phyloP scores from a whole-genome alignment of 2,888 invertebrate genomes.

The Eumerus sabulonum region DNA sequence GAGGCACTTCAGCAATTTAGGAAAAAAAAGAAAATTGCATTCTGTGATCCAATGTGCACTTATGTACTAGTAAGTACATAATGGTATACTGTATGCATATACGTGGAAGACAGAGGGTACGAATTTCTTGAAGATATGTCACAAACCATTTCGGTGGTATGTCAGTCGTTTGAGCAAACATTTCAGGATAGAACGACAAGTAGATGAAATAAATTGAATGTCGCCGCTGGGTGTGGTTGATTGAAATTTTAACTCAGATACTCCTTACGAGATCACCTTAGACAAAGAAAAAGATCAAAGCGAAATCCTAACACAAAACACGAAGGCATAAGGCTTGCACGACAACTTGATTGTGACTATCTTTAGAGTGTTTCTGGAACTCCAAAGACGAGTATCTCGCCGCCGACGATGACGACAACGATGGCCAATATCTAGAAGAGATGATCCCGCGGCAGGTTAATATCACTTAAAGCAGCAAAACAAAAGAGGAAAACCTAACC shows the following conservation, averaged over 20 bases:
- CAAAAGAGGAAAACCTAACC: constrained; percentile 30
- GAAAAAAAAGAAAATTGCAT: no score
- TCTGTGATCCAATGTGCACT: no score
- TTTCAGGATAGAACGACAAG: neutral
- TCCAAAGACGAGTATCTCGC: constrained; percentile 46
- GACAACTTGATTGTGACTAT: constrained; percentile 2
- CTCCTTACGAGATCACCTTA: no score
- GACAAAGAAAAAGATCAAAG: constrained; percentile 28
- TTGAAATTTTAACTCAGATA: no score
- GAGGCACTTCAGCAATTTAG: no score
- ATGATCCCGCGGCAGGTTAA: constrained; percentile 65
- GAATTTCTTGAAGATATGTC: no score
- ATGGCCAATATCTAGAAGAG: constrained; percentile 23
- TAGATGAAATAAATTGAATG: constrained; percentile 3
- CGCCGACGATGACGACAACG: neutral
- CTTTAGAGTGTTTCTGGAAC: constrained; percentile 54
- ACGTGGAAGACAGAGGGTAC: no score
- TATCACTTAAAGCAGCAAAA: constrained; percentile 53
- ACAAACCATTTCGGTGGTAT: no score
- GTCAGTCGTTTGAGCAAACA: no score
- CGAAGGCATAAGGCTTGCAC: constrained; percentile 9
- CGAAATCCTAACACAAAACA: constrained; percentile 19
- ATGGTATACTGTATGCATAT: no score
- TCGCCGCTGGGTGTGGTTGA: no score
- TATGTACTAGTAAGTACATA: no score